Evolutionary conservation across 2,888 invertebrate genomes (phyloP).

Genomic region (Trissolcus brochymenae): DNA sequence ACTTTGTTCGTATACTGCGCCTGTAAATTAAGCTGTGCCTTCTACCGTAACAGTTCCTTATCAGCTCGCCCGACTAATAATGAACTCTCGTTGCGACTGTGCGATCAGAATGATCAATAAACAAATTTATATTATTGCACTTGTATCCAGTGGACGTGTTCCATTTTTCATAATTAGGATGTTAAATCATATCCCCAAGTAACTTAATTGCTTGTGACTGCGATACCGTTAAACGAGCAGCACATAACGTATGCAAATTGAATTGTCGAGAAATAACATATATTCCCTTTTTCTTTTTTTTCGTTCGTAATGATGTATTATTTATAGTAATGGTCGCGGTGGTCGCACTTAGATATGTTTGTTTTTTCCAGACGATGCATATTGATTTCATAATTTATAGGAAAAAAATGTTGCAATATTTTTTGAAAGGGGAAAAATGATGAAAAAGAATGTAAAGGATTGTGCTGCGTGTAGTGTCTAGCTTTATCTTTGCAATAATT

Average conservation of each 20-base stretch:
- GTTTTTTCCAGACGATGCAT: not conserved
- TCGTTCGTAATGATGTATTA: not conserved
- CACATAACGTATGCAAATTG: constrained; percentile 38
- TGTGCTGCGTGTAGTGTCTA: too few species aligned
- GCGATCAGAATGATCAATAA: constrained; percentile 42
- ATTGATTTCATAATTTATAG: not conserved
- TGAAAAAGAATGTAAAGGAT: too few species aligned
- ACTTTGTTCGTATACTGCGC: too few species aligned
- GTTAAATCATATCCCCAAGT: constrained; percentile 36
- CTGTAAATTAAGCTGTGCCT: too few species aligned
- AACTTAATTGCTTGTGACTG: constrained; percentile 30
- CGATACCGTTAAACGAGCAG: constrained; percentile 45
- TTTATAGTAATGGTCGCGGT: not conserved
- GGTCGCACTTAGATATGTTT: constrained; percentile 6
- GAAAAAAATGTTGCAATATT: too few species aligned
- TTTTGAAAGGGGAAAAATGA: too few species aligned
- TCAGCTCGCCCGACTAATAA: constrained; percentile 11
- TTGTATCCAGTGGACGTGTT: constrained; percentile 23
- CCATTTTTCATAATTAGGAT: constrained; percentile 46
- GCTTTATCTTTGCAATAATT: too few species aligned
- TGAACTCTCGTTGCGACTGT: constrained; percentile 16
- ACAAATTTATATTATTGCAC: constrained; percentile 42
- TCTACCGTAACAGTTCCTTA: constrained; percentile 1
- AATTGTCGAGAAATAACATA: constrained; percentile 34
- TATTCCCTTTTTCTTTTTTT: constrained; percentile 7